Evolutionary conservation across 2,888 invertebrate genomes (phyloP).

Genomic region (Chrysina gloriosa): DNA sequence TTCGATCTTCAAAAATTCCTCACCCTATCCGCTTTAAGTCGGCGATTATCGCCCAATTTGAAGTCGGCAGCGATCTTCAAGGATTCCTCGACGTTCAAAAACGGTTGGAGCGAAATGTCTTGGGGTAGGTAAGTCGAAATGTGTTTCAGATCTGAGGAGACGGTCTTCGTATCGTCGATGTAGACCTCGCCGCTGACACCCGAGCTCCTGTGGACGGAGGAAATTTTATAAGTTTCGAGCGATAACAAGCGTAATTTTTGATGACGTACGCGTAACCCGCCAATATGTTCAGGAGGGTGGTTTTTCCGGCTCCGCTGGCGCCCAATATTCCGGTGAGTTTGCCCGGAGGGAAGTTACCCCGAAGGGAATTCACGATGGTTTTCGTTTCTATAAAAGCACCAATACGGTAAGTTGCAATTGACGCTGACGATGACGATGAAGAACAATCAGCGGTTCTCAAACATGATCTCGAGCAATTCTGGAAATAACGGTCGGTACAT

Average conservation of each 20-base stretch:
- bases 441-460: not conserved
- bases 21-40: constrained; percentile 75
- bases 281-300: constrained; percentile 43
- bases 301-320: constrained; percentile 43
- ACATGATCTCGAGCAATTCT: not conserved
- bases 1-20: too few species aligned
- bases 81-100: constrained; percentile 78
- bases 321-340: constrained; percentile 41
- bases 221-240: not conserved
- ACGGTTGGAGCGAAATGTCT: constrained; percentile 77
- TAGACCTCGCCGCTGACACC: constrained; percentile 76
- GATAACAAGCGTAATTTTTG: not conserved
- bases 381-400: constrained; percentile 22
- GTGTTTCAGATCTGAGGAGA: constrained; percentile 79
- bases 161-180: constrained; percentile 75
- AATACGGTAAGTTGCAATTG: too few species aligned
- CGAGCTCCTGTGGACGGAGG: not conserved
- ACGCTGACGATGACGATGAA: not conserved
- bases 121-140: constrained; percentile 86
- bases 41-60: constrained; percentile 73
- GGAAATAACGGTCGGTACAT: not conserved
- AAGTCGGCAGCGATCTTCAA: constrained; percentile 81
- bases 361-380: constrained; percentile 72
- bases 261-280: constrained; percentile 38
- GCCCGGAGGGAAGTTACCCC: constrained; percentile 35